Percentiles rank a stretch among this genome's conserved stretches.
phyloP scores from a whole-genome alignment of 2,797 vertebrate genomes.

The Falco novaeseelandiae region DNA sequence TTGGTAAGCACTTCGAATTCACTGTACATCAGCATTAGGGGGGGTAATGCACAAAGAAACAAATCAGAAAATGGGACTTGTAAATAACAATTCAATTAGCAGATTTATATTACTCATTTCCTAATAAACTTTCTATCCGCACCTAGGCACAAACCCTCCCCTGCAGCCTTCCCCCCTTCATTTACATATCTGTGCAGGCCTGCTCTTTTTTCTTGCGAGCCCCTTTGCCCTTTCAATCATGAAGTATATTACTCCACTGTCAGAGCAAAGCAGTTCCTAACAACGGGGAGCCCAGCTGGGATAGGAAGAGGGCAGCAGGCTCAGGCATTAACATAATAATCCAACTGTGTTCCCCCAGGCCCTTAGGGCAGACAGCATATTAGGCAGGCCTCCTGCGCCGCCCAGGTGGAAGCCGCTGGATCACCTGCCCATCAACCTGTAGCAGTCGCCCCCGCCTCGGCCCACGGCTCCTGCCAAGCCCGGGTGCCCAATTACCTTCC shows the following conservation, averaged over 20 bases:
- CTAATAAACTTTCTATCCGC: constrained; percentile 68
- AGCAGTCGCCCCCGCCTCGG: constrained; percentile 77
- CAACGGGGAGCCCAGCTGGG: constrained; percentile 98
- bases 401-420: constrained; percentile 79
- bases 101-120: constrained; percentile 60
- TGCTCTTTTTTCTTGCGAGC: constrained; percentile 85
- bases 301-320: constrained; percentile 97
- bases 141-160: constrained; percentile 62
- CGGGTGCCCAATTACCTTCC: constrained; percentile 70
- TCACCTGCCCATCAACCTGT: constrained; percentile 93
- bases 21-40: neutral
- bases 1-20: constrained; percentile 55
- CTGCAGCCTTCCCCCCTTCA: constrained; percentile 83
- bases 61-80: constrained; percentile 47
- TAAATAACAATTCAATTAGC: constrained; percentile 69
- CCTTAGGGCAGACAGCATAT: constrained; percentile 97
- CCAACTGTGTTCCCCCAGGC: constrained; percentile 94
- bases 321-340: constrained; percentile 99
- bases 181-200: constrained; percentile 89
- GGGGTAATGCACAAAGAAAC: constrained; percentile 45
- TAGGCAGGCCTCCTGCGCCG: constrained; percentile 88
- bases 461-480: constrained; percentile 67
- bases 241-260: constrained; percentile 99
- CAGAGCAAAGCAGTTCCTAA: constrained; percentile 98
- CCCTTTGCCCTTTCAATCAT: constrained; percentile 99